A percentile compares a stretch with the other conserved stretches of the same genome.
Conservation (phyloP, 2,113 vertebrate genomes). For the Cheirogaleus medius region DNA sequence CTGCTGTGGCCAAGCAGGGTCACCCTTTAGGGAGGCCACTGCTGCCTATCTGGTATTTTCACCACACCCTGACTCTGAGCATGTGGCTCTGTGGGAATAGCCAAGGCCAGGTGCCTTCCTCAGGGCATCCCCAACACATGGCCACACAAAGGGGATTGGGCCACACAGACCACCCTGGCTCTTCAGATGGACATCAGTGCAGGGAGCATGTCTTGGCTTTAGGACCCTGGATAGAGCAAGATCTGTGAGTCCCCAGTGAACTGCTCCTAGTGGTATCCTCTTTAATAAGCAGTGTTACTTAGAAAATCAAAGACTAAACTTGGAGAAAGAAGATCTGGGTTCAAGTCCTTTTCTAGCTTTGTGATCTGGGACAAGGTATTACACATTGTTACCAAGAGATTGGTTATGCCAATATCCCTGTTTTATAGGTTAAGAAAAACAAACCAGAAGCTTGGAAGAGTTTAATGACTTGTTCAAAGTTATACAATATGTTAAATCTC, state of each 20-base stretch:
- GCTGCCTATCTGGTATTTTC: background rate
- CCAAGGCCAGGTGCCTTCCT: background rate
- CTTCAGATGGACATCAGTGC: rapidly evolving
- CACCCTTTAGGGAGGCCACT: background rate
- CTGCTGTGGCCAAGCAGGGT: background rate
- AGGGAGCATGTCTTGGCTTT: background rate
- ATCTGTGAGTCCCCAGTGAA: background rate
- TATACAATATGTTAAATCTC: background rate
- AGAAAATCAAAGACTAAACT: background rate
- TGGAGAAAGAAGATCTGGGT: background rate
- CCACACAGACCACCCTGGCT: background rate
- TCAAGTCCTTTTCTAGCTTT: background rate
- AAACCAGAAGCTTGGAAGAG: background rate
- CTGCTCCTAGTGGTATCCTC: background rate
- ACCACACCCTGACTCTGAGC: background rate
- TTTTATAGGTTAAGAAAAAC: background rate
- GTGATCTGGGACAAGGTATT: background rate
- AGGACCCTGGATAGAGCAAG: background rate
- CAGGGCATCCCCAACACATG: background rate
- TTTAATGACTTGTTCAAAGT: background rate
- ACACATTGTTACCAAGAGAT: background rate
- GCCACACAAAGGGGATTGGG: background rate
- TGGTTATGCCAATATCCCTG: background rate
- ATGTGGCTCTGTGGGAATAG: background rate
- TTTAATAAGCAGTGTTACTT: background rate